Conservation (phyloP, 2,888 invertebrate species). For the Mythimna lalbum region DNA sequence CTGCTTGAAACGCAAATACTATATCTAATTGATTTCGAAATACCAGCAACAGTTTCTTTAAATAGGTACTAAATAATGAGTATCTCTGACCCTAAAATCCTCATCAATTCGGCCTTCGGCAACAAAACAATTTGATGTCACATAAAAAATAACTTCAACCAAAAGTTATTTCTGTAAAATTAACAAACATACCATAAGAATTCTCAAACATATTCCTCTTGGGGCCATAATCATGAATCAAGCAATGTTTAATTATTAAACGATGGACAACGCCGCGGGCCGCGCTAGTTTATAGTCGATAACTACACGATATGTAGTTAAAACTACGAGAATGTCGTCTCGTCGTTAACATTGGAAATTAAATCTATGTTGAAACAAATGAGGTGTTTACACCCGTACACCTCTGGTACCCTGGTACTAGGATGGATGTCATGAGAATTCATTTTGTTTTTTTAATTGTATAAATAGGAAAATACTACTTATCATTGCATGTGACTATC, state of each 20-base stretch:
- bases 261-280: constrained; percentile 40
- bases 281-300: constrained; percentile 12
- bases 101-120: not conserved
- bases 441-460: not conserved
- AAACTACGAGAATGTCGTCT: constrained; percentile 29
- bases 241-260: constrained; percentile 38
- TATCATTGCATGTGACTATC: not conserved
- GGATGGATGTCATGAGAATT: not conserved
- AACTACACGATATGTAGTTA: constrained; percentile 15
- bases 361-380: constrained; percentile 24
- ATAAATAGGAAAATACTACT: too few species aligned
- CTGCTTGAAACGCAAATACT: not conserved
- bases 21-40: not conserved
- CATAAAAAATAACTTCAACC: constrained; percentile 11
- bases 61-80: not conserved
- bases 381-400: constrained; percentile 40
- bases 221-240: constrained; percentile 53
- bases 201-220: constrained; percentile 16
- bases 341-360: constrained; percentile 13
- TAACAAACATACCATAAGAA: constrained; percentile 33
- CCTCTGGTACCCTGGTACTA: not conserved
- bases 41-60: not conserved
- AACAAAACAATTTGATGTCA: constrained; percentile 18
- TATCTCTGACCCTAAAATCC: constrained; percentile 1
- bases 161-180: constrained; percentile 30